These are phyloP conservation scores for Cercocebus atys DNA, from an alignment of 2,113 vertebrate species.

Conservation along the genomic window DNA sequence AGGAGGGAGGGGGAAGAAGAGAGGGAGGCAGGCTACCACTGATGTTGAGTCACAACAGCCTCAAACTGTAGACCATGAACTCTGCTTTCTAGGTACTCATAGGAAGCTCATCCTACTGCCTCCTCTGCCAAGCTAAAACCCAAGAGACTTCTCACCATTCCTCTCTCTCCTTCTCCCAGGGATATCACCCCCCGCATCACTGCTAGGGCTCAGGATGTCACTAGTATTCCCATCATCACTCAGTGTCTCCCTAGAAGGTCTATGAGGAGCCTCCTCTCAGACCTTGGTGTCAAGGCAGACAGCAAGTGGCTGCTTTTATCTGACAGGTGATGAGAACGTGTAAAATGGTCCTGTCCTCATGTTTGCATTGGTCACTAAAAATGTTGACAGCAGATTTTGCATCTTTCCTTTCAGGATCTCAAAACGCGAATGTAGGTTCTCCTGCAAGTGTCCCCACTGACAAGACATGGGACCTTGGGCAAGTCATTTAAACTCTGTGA, in stretches of 20 bases:
- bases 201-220: not conserved
- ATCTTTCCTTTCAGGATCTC: not conserved
- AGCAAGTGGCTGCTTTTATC: not conserved
- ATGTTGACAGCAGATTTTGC: not conserved
- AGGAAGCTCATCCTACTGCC: not conserved
- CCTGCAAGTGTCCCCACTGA: not conserved
- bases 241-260: not conserved
- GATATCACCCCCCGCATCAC: not conserved
- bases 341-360: fast-evolving
- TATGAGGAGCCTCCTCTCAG: not conserved
- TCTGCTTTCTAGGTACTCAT: not conserved
- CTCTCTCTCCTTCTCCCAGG: not conserved
- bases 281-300: not conserved
- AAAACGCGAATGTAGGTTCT: not conserved
- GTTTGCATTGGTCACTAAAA: not conserved
- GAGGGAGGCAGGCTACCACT: no score
- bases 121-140: not conserved
- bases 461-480: not conserved
- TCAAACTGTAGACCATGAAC: not conserved
- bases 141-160: not conserved
- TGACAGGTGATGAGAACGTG: fast-evolving
- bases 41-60: not conserved
- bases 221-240: not conserved
- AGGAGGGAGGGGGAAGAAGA: fast-evolving
- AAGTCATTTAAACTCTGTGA: not conserved